Evolutionary conservation across 2,113 vertebrate species (phyloP).

Genomic region (Lynx canadensis): DNA sequence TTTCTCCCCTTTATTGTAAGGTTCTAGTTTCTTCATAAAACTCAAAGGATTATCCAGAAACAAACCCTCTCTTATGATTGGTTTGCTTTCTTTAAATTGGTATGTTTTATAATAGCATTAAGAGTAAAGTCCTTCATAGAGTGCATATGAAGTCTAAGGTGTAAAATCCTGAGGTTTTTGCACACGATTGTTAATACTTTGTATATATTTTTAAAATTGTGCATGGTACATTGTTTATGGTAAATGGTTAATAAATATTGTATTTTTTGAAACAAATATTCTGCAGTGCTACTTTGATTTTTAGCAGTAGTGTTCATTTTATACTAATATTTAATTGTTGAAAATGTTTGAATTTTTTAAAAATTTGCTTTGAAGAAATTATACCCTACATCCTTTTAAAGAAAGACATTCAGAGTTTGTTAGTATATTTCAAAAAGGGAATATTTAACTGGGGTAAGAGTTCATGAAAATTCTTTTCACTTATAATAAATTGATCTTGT

Average conservation of each 20-base stretch:
- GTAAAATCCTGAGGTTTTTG: neutral
- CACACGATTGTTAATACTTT: neutral
- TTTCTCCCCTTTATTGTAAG: neutral
- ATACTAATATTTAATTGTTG: neutral
- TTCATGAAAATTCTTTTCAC: constrained; percentile 41
- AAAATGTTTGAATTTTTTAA: neutral
- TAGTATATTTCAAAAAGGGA: neutral
- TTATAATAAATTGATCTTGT: constrained; percentile 67
- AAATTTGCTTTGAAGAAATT: constrained; percentile 33
- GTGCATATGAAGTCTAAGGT: neutral
- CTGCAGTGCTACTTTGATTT: neutral
- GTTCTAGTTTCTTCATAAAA: constrained; percentile 33
- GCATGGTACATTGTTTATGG: neutral
- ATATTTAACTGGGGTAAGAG: neutral
- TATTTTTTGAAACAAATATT: neutral
- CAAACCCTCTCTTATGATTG: neutral
- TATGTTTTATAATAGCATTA: neutral
- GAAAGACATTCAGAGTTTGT: neutral
- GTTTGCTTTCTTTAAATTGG: neutral
- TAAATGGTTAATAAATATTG: neutral
- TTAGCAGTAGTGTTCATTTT: neutral
- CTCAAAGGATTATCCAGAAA: neutral
- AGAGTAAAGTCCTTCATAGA: neutral
- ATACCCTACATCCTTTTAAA: neutral
- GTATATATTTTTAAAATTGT: constrained; percentile 21